phyloP scores from a whole-genome alignment of 2,888 invertebrate genomes.

The Leptogaster cylindrica region DNA sequence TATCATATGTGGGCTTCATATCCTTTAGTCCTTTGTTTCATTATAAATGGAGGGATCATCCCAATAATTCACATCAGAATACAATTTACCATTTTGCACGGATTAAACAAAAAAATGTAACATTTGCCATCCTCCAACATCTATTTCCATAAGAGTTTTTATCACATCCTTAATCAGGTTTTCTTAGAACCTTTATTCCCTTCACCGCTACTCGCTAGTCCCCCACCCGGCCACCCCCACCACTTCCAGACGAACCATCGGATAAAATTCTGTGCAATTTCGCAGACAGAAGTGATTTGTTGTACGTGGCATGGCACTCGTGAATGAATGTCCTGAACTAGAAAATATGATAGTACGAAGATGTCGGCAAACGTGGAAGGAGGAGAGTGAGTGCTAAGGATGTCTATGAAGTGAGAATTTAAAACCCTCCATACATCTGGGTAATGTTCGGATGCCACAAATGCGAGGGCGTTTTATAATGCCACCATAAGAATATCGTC shows the following conservation, averaged over 20 bases:
- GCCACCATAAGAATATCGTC: constrained; percentile 24
- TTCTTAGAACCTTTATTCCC: background rate
- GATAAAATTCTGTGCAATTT: constrained; percentile 3
- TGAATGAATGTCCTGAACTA: constrained; percentile 23
- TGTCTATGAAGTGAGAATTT: constrained; percentile 21
- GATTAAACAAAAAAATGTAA: constrained; percentile 11
- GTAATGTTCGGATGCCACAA: constrained; percentile 33
- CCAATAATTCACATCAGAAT: constrained; percentile 6
- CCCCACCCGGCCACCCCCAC: background rate
- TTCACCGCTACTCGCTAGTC: background rate
- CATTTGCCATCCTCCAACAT: background rate
- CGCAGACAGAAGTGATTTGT: constrained; percentile 29
- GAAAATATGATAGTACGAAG: constrained; percentile 15
- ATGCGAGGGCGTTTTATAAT: constrained; percentile 23
- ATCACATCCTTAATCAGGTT: constrained; percentile 23
- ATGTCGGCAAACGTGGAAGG: background rate
- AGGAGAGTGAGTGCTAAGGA: no score
- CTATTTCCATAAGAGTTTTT: constrained; percentile 25
- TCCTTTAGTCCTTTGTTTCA: no score
- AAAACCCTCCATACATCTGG: constrained; percentile 18
- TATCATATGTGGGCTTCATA: no score
- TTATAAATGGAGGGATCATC: no score
- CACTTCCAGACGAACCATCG: background rate
- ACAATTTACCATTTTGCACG: constrained; percentile 2
- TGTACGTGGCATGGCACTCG: constrained; percentile 22